Conservation (phyloP, 2,113 vertebrate species). For the Dromiciops gliroides region DNA sequence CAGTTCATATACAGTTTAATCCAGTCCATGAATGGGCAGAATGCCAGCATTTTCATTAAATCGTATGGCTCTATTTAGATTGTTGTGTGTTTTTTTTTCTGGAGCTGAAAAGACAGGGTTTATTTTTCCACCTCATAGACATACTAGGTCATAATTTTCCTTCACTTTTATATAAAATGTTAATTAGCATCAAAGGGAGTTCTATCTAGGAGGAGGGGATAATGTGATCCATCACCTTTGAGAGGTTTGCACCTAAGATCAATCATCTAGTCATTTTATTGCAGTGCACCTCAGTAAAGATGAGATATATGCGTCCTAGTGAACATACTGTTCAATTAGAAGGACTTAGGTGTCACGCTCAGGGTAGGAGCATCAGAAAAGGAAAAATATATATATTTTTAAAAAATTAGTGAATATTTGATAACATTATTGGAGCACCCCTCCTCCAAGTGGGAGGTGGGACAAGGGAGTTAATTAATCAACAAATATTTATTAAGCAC, state of each 20-base stretch:
- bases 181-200: not conserved
- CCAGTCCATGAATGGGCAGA: not conserved
- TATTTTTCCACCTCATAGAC: not conserved
- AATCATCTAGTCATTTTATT: not conserved
- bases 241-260: not conserved
- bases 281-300: not conserved
- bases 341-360: not conserved
- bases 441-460: not conserved
- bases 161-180: not conserved
- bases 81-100: not conserved
- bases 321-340: not conserved
- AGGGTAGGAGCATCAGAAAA: not conserved
- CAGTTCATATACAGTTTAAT: not conserved
- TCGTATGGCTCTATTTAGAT: not conserved
- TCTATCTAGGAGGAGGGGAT: not conserved
- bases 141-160: not conserved
- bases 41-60: not conserved
- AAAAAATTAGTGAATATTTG: not conserved
- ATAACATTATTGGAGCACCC: not conserved
- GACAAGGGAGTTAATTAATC: not conserved
- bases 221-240: not conserved
- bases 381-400: not conserved
- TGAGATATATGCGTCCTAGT: not conserved
- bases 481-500: not conserved
- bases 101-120: not conserved